Percentiles rank a stretch among this genome's conserved stretches.
These are phyloP conservation scores for Xiphophorus maculatus DNA, from an alignment of 2,113 vertebrate genomes.

Conservation along the genomic window DNA sequence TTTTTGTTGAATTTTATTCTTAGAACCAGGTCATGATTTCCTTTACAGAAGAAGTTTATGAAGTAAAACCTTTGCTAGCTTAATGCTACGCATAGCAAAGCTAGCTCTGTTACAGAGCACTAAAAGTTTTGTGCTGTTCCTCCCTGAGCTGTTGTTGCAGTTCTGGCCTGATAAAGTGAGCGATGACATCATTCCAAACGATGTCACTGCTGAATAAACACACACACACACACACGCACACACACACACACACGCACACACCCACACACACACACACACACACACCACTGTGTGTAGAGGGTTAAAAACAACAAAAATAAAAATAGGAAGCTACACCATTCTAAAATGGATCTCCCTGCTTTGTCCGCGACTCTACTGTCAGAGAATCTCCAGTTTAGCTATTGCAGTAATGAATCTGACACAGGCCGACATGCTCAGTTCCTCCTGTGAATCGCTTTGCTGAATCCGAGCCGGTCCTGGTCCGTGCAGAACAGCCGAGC, in stretches of 20 bases:
- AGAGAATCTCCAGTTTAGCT: background rate
- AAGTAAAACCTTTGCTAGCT: background rate
- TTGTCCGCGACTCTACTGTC: background rate
- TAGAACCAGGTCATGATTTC: too few species aligned
- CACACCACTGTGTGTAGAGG: background rate
- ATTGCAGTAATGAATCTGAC: background rate
- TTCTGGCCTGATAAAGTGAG: slow-evolving; percentile 82
- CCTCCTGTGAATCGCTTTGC: background rate
- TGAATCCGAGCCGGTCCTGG: background rate
- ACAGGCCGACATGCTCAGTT: background rate
- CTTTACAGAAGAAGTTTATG: background rate
- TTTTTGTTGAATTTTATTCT: too few species aligned
- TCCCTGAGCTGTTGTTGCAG: slow-evolving; percentile 42
- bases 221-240: background rate
- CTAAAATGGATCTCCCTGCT: background rate
- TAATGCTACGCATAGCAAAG: slow-evolving; percentile 8
- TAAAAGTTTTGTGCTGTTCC: slow-evolving; percentile 27
- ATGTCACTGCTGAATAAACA: slow-evolving; percentile 73
- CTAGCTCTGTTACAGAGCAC: slow-evolving; percentile 13
- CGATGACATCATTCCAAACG: slow-evolving; percentile 85
- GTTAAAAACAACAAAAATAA: slow-evolving; percentile 4
- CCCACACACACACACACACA: background rate
- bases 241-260: background rate
- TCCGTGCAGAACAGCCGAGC: slow-evolving; percentile 8
- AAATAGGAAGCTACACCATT: background rate